A percentile compares a stretch with the other conserved stretches of the same genome.
phyloP scores from a whole-genome alignment of 2,113 vertebrate species.

The Muntiacus reevesi region DNA sequence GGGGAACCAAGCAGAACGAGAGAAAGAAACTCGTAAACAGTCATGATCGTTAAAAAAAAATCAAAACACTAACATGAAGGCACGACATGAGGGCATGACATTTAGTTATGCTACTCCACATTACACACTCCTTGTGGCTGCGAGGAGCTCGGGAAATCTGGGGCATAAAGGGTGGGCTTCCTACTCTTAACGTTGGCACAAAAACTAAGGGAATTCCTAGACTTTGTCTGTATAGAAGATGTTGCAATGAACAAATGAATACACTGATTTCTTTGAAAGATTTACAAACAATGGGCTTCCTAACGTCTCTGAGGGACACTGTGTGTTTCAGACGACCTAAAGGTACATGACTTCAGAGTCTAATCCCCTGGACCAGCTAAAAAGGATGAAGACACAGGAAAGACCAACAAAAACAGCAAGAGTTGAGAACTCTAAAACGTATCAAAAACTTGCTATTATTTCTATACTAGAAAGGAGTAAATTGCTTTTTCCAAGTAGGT shows the following conservation, averaged over 20 bases:
- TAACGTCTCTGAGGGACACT: not conserved
- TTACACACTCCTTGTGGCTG: slow-evolving; percentile 32
- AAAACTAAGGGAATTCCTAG: not conserved
- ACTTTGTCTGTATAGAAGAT: not conserved
- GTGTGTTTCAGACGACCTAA: not conserved
- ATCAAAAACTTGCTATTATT: not conserved
- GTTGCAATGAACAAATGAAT: not conserved
- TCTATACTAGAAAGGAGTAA: not conserved
- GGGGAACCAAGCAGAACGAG: slow-evolving; percentile 93
- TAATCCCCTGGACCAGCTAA: not conserved
- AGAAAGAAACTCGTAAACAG: slow-evolving; percentile 99
- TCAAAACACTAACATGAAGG: slow-evolving; percentile 81
- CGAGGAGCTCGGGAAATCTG: slow-evolving; percentile 9
- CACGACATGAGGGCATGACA: slow-evolving; percentile 75
- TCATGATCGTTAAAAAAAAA: slow-evolving; percentile 86
- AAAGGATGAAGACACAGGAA: not conserved
- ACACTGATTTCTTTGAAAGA: not conserved
- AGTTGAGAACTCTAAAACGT: not conserved
- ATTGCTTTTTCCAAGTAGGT: not conserved
- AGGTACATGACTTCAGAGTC: not conserved
- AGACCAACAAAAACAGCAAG: not conserved
- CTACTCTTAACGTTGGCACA: not conserved
- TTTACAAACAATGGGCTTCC: not conserved
- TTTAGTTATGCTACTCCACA: slow-evolving; percentile 52
- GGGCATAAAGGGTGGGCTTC: not conserved